Percentiles rank a stretch among this genome's conserved stretches.
Evolutionary conservation across 2,888 invertebrate species (phyloP).

Genomic region (Lypha dubia): DNA sequence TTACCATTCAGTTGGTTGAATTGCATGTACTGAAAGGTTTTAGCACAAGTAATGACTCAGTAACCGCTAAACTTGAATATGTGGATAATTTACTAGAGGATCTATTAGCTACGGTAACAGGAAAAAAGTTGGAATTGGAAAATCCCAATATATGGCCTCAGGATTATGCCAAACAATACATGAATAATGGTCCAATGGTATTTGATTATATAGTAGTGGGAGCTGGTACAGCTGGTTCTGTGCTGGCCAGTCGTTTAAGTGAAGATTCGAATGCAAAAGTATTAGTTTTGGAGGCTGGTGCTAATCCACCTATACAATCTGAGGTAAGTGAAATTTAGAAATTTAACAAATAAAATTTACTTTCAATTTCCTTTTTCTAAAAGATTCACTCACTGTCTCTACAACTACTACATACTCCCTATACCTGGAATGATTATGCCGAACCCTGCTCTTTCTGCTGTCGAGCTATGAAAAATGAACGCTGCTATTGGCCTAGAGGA

Average conservation of each 20-base stretch:
- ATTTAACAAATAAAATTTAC: not conserved
- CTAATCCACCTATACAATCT: constrained; percentile 84
- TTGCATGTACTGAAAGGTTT: constrained; percentile 33
- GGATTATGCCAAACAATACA: constrained; percentile 79
- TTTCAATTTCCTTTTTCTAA: not conserved
- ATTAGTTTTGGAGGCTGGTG: constrained; percentile 91
- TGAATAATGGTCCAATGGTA: constrained; percentile 29
- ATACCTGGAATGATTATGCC: constrained; percentile 78
- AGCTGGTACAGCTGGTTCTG: constrained; percentile 86
- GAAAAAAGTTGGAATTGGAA: constrained; percentile 83
- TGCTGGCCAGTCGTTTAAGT: constrained; percentile 87
- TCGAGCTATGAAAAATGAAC: constrained; percentile 75
- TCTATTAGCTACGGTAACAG: constrained; percentile 72
- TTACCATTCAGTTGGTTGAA: constrained; percentile 19
- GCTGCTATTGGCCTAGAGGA: constrained; percentile 86
- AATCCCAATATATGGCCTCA: constrained; percentile 85
- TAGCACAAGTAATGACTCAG: not conserved
- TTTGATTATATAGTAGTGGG: constrained; percentile 86
- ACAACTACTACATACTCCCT: constrained; percentile 74
- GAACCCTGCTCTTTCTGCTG: constrained; percentile 77
- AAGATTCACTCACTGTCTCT: constrained; percentile 77
- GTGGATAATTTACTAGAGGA: constrained; percentile 73
- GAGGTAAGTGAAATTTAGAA: constrained; percentile 80
- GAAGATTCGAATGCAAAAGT: constrained; percentile 89
- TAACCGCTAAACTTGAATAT: constrained; percentile 9